Conservation (phyloP, 1,140 invertebrate genomes). For the Penaeus chinensis region DNA sequence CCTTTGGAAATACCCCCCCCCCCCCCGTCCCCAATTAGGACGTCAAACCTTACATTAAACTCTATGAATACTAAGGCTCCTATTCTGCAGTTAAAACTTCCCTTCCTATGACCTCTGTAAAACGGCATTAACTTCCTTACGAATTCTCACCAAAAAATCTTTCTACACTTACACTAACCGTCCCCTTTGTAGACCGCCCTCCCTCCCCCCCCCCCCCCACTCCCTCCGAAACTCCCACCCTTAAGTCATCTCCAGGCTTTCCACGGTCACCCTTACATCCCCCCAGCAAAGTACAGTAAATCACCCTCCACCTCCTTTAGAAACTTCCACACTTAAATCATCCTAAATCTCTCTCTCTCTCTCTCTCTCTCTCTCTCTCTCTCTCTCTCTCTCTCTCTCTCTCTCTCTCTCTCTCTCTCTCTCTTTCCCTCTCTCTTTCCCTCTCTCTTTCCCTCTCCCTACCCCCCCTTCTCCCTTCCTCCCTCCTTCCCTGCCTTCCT, state of each 20-base stretch:
- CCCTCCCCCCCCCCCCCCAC: not conserved
- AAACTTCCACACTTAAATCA: not conserved
- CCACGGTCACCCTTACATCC: no score
- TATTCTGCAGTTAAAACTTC: not conserved
- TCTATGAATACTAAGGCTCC: no score
- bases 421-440: conserved; percentile 2
- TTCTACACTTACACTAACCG: not conserved
- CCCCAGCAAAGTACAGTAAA: not conserved
- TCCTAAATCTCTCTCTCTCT: not conserved
- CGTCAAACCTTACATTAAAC: no score
- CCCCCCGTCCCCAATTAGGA: no score
- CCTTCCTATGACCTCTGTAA: not conserved
- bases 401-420: conserved; percentile 28
- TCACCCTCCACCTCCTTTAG: not conserved
- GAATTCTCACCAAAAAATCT: not conserved
- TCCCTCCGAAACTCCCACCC: not conserved
- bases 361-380: conserved; percentile 14
- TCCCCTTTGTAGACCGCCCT: not conserved
- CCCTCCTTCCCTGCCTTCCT: not conserved
- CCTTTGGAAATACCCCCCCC: no score
- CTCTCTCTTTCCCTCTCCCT: conserved; percentile 16
- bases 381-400: conserved; percentile 45
- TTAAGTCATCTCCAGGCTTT: not conserved
- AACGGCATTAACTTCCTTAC: not conserved
- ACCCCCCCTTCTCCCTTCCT: not conserved